Conservation (phyloP, 1,140 invertebrate genomes). For the Gryon sp. region DNA sequence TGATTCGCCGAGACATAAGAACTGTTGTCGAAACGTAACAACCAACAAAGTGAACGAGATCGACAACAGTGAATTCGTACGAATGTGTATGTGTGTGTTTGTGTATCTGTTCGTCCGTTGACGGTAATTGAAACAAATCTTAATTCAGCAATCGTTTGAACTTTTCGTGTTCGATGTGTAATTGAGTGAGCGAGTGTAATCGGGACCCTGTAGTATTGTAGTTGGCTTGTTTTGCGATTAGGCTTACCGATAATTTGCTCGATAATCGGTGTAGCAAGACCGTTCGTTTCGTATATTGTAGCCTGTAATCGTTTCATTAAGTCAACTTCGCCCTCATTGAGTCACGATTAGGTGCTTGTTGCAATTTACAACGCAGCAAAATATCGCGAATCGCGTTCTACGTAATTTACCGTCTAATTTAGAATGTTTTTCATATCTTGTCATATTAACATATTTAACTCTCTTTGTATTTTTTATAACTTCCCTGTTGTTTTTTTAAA, state of each 20-base stretch:
- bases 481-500: not conserved
- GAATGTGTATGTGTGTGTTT: too few species aligned
- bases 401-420: conserved; percentile 6
- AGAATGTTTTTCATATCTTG: too few species aligned
- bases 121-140: conserved; percentile 52
- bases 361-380: conserved; percentile 42
- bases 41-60: too few species aligned
- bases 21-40: too few species aligned
- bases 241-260: conserved; percentile 55
- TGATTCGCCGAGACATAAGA: too few species aligned
- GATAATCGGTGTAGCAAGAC: conserved; percentile 52
- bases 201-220: conserved; percentile 25
- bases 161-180: conserved; percentile 45
- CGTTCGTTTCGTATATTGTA: conserved; percentile 49
- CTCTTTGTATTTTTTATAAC: too few species aligned
- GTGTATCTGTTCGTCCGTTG: not conserved
- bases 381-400: conserved; percentile 39
- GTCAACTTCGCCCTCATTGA: conserved; percentile 50
- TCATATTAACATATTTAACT: too few species aligned
- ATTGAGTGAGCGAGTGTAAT: conserved; percentile 26
- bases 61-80: too few species aligned
- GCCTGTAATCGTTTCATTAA: conserved; percentile 62
- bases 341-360: conserved; percentile 51
- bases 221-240: conserved; percentile 55
- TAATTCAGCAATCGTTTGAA: conserved; percentile 47